A percentile compares a stretch with the other conserved stretches of the same genome.
Evolutionary conservation across 2,797 vertebrate genomes (phyloP).

Genomic region (Periparus ater): DNA sequence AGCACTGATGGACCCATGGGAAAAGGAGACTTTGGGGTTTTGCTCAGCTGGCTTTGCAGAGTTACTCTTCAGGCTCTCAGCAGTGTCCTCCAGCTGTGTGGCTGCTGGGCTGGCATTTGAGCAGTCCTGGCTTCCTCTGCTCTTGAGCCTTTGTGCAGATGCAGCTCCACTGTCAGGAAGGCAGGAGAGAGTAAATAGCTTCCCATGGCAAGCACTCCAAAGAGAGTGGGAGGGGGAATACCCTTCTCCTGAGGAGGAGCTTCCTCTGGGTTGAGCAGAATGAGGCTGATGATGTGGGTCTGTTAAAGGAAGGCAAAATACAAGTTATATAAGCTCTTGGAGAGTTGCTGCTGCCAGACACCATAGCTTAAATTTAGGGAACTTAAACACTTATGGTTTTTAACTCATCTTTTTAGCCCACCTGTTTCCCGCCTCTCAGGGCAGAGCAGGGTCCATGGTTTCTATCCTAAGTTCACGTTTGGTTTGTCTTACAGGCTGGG

Average conservation of each 20-base stretch:
- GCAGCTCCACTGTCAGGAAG: rapidly evolving
- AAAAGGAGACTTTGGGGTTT: not conserved
- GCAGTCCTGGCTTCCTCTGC: not conserved
- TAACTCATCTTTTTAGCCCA: not conserved
- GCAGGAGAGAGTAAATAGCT: not conserved
- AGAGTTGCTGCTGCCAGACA: not conserved
- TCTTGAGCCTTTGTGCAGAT: not conserved
- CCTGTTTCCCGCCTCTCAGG: not conserved
- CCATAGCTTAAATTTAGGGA: too few relatives aligned
- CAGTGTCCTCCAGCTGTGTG: not conserved
- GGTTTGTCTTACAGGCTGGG: conserved; percentile 71
- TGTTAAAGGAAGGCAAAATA: not conserved
- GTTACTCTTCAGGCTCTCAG: not conserved
- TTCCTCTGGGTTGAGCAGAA: not conserved
- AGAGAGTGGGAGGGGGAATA: not conserved
- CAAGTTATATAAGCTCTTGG: not conserved
- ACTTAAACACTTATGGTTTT: not conserved
- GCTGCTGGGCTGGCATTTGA: not conserved
- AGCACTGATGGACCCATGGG: not conserved
- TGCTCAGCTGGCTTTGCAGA: not conserved
- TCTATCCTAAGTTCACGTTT: not conserved
- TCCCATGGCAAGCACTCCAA: not conserved
- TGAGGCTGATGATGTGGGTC: not conserved
- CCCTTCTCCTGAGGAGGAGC: not conserved
- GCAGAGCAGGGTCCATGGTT: not conserved